Evolutionary conservation across 1,140 invertebrate species (phyloP).

Genomic region (Euschistus heros): DNA sequence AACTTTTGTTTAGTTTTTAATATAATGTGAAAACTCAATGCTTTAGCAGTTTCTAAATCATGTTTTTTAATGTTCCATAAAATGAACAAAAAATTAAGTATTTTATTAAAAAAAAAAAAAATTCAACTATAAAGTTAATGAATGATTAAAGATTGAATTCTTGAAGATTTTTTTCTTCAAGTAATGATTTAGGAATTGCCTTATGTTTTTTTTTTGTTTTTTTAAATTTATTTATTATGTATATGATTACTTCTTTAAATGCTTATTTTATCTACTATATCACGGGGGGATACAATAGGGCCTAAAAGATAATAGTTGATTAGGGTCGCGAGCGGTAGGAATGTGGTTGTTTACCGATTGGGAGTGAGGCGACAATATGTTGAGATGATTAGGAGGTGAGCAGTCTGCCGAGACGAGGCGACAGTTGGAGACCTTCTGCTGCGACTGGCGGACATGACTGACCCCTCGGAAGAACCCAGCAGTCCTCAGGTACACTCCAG

Average conservation of each 20-base stretch:
- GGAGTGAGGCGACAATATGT: constrained; percentile 6
- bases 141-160: too few species aligned
- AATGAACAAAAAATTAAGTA: too few species aligned
- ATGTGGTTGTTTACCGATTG: constrained; percentile 3
- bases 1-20: too few species aligned
- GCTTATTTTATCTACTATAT: constrained; percentile 2
- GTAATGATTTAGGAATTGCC: too few species aligned
- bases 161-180: too few species aligned
- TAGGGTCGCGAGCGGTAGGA: constrained; percentile 7
- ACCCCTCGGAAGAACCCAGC: neutral
- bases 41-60: too few species aligned
- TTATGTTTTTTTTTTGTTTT: too few species aligned
- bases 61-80: too few species aligned
- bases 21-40: too few species aligned
- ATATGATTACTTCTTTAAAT: neutral
- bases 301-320: constrained; percentile 1
- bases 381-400: constrained; percentile 3
- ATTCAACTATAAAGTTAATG: too few species aligned
- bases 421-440: neutral
- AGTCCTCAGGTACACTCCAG: neutral
- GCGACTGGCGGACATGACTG: neutral
- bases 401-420: neutral
- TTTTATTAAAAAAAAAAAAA: too few species aligned
- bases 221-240: too few species aligned
- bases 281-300: neutral